Evolutionary conservation across 2,888 invertebrate genomes (phyloP).

Genomic region (Drosophila austrosaltans): DNA sequence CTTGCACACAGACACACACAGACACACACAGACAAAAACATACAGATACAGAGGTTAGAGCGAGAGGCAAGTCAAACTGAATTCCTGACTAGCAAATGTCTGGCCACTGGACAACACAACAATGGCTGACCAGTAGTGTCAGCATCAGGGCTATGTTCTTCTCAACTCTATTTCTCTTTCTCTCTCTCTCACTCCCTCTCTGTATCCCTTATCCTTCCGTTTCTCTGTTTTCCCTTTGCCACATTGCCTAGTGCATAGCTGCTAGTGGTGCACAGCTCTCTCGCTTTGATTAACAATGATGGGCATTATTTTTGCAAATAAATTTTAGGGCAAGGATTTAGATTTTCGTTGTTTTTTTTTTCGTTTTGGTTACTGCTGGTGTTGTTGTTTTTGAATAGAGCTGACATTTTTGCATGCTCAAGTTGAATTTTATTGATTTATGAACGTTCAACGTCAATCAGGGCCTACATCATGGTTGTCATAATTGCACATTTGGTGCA

Average conservation of each 20-base stretch:
- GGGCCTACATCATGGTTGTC: constrained; percentile 40
- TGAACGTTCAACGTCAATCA: constrained; percentile 63
- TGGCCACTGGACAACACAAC: constrained; percentile 50
- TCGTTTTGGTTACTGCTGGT: background rate
- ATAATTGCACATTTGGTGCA: constrained; percentile 74
- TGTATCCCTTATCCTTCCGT: constrained; percentile 6
- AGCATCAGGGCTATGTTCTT: constrained; percentile 29
- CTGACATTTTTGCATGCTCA: constrained; percentile 61
- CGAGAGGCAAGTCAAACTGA: constrained; percentile 40
- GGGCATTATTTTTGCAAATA: constrained; percentile 77
- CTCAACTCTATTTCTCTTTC: background rate
- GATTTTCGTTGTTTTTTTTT: no score
- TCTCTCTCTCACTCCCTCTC: constrained; percentile 3
- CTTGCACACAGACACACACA: constrained; percentile 42
- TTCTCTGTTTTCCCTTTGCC: no score
- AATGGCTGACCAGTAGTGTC: constrained; percentile 64
- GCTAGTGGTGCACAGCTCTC: background rate
- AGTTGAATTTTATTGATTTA: constrained; percentile 76
- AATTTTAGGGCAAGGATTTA: constrained; percentile 37
- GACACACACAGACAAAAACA: constrained; percentile 50
- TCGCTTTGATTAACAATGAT: constrained; percentile 75
- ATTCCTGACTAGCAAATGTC: constrained; percentile 56
- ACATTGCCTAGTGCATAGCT: no score
- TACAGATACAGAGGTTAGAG: constrained; percentile 14
- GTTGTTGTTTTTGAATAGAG: constrained; percentile 37